A percentile compares a stretch with the other conserved stretches of the same genome.
phyloP scores from a whole-genome alignment of 2,113 vertebrate genomes.

The Notiomystis cincta region DNA sequence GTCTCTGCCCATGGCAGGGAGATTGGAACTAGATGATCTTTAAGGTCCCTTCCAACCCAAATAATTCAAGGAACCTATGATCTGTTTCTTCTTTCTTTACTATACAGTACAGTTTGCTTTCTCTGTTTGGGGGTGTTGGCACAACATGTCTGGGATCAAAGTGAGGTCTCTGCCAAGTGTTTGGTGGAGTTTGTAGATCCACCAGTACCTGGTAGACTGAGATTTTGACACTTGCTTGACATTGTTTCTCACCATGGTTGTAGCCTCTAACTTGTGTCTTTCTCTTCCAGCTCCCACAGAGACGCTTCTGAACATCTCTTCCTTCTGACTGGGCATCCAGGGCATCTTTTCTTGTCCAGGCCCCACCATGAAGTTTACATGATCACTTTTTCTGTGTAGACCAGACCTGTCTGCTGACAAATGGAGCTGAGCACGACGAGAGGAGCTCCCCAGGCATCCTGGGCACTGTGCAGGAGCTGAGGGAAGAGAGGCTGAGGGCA shows the following conservation, averaged over 20 bases:
- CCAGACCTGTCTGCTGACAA: accelerated
- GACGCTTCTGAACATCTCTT: background rate
- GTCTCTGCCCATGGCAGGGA: background rate
- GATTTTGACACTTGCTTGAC: background rate
- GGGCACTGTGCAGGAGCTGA: background rate
- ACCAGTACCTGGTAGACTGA: background rate
- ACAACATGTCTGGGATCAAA: background rate
- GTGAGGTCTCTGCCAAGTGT: background rate
- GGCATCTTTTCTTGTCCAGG: background rate
- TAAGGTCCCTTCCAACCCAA: background rate
- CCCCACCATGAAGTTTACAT: background rate
- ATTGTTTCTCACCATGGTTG: background rate
- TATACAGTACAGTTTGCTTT: background rate
- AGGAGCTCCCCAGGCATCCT: background rate
- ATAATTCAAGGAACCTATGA: background rate
- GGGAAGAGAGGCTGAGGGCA: background rate
- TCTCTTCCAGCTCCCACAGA: background rate
- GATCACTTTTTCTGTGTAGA: background rate
- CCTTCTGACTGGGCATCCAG: background rate
- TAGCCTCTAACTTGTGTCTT: background rate
- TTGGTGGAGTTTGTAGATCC: background rate
- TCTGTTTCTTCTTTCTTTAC: background rate
- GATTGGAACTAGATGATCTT: background rate
- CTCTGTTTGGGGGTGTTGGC: background rate
- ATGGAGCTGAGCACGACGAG: background rate